These are phyloP conservation scores for Centropristis striata DNA, from an alignment of 2,113 vertebrate species.

Conservation along the genomic window DNA sequence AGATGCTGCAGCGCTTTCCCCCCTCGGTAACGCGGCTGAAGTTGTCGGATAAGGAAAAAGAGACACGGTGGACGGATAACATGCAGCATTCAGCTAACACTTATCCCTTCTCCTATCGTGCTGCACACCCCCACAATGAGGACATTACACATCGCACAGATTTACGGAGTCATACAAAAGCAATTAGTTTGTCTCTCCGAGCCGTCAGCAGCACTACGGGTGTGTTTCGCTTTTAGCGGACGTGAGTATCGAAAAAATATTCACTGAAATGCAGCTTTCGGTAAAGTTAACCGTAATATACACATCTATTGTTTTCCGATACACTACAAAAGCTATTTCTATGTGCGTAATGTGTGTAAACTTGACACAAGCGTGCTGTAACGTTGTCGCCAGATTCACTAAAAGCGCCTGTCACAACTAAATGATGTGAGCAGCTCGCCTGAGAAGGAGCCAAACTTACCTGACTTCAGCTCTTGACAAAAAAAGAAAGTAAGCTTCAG, in stretches of 20 bases:
- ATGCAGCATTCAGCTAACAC: constrained; percentile 71
- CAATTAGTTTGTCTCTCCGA: constrained; percentile 81
- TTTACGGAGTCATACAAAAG: constrained; percentile 83
- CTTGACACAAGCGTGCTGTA: constrained; percentile 70
- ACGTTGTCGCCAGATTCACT: constrained; percentile 73
- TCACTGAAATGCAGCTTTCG: constrained; percentile 54
- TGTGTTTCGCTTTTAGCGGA: constrained; percentile 71
- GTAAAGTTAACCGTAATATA: constrained; percentile 54
- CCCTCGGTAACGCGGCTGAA: constrained; percentile 74
- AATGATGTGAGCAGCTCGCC: constrained; percentile 82
- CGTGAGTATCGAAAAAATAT: constrained; percentile 68
- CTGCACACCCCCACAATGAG: constrained; percentile 69
- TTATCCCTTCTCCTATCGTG: constrained; percentile 61
- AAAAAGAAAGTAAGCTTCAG: constrained; percentile 95
- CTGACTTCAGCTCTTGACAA: constrained; percentile 94
- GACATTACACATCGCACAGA: constrained; percentile 77
- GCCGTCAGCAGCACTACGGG: constrained; percentile 69
- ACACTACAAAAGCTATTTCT: constrained; percentile 42
- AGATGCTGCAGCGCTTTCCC: constrained; percentile 76
- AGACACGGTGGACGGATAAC: constrained; percentile 62
- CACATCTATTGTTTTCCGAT: constrained; percentile 10
- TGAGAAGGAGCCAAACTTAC: constrained; percentile 96
- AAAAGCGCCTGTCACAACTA: constrained; percentile 89
- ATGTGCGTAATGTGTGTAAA: constrained; percentile 69
- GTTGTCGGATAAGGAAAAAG: constrained; percentile 67